phyloP scores from a whole-genome alignment of 2,888 invertebrate genomes.

The Cosmia pyralina region DNA sequence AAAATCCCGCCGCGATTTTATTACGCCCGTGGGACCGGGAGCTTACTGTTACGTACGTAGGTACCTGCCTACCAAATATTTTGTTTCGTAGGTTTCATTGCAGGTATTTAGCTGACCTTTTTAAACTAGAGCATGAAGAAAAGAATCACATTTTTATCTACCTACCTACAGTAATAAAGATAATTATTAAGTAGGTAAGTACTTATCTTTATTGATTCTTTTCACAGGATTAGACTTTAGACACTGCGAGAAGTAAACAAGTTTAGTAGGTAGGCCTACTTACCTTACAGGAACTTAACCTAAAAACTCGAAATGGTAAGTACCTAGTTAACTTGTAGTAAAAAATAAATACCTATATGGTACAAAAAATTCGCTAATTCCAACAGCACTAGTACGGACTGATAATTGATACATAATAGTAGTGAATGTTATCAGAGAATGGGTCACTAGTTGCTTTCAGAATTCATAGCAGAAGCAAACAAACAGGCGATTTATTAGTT shows the following conservation, averaged over 20 bases:
- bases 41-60: no score
- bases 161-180: neutral
- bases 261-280: neutral
- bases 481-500: neutral
- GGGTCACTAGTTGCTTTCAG: neutral
- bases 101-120: no score
- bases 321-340: neutral
- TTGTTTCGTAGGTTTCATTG: no score
- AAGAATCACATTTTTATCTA: conserved; percentile 11
- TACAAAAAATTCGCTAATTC: neutral
- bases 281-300: conserved; percentile 19
- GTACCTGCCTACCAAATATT: no score
- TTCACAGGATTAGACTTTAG: neutral
- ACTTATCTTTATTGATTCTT: conserved; percentile 5
- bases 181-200: neutral
- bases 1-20: no score
- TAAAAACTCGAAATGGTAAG: neutral
- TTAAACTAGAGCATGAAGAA: neutral
- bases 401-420: neutral
- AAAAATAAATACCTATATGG: neutral
- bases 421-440: neutral
- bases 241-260: neutral
- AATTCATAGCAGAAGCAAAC: neutral
- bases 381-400: neutral
- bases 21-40: no score